These are phyloP conservation scores for Rhizomys pruinosus DNA, from an alignment of 2,113 vertebrate genomes.

Conservation along the genomic window DNA sequence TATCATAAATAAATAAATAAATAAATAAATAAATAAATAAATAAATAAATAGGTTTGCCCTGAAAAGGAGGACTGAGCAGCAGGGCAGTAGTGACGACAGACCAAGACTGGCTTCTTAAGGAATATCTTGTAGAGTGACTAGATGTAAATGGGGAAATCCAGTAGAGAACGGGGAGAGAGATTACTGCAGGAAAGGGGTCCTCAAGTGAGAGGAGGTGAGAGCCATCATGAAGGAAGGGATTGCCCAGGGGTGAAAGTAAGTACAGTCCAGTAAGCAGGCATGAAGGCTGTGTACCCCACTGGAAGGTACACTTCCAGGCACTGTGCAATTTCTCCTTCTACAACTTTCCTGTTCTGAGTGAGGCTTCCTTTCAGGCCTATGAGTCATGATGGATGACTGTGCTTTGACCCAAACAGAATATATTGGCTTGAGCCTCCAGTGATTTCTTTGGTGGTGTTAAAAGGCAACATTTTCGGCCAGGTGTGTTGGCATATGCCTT, in stretches of 20 bases:
- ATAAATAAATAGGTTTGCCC: background rate
- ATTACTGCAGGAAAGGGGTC: background rate
- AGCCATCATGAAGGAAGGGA: background rate
- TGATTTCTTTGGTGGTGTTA: background rate
- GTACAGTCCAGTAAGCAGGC: background rate
- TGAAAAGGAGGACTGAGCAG: background rate
- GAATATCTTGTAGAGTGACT: background rate
- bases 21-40: no score
- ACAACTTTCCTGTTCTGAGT: background rate
- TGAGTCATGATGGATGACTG: no score
- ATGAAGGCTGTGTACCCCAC: background rate
- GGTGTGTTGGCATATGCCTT: no score
- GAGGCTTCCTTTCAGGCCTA: background rate
- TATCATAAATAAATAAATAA: no score
- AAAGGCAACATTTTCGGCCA: background rate
- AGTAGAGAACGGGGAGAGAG: background rate
- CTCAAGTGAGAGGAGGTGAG: background rate
- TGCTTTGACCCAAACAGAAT: background rate
- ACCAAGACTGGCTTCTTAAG: background rate
- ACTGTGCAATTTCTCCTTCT: background rate
- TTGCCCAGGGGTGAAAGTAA: background rate
- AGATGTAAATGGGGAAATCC: background rate
- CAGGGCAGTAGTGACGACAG: background rate
- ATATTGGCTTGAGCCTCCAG: background rate
- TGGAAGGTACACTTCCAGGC: background rate